Percentiles rank a stretch among this genome's conserved stretches.
phyloP scores from a whole-genome alignment of 2,888 invertebrate genomes.

The Harpalus rubripes region DNA sequence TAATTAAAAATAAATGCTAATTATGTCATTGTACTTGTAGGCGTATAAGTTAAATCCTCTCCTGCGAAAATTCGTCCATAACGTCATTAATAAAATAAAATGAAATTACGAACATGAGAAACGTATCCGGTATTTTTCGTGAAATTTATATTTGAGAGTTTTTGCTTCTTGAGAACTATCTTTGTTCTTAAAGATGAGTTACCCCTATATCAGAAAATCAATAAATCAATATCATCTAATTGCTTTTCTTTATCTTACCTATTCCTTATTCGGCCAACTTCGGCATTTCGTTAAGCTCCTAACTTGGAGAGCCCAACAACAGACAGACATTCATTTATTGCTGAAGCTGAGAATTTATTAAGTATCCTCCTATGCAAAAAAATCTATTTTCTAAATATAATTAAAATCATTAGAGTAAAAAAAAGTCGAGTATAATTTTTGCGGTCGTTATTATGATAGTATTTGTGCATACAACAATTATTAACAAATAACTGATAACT shows the following conservation, averaged over 20 bases:
- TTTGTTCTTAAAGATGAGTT: neutral
- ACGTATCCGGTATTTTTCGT: neutral
- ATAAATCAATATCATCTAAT: constrained; percentile 26
- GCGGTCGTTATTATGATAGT: neutral
- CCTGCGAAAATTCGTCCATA: no score
- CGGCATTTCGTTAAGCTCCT: constrained; percentile 9
- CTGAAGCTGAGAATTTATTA: constrained; percentile 3
- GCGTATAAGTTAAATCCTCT: no score
- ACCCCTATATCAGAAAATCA: neutral
- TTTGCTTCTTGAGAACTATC: neutral
- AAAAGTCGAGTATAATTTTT: neutral
- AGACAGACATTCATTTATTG: neutral
- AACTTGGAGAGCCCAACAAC: neutral
- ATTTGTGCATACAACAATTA: neutral
- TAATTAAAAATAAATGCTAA: no score
- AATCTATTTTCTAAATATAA: neutral
- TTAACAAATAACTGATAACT: neutral
- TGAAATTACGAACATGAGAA: no score
- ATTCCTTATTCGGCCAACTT: constrained; percentile 6
- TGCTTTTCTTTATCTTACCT: constrained; percentile 19
- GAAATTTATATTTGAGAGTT: neutral
- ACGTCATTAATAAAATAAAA: no score
- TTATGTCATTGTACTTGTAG: no score
- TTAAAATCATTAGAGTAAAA: neutral
- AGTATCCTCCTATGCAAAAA: neutral